phyloP scores from a whole-genome alignment of 2,888 invertebrate genomes.

The Drosophila macrothrix region DNA sequence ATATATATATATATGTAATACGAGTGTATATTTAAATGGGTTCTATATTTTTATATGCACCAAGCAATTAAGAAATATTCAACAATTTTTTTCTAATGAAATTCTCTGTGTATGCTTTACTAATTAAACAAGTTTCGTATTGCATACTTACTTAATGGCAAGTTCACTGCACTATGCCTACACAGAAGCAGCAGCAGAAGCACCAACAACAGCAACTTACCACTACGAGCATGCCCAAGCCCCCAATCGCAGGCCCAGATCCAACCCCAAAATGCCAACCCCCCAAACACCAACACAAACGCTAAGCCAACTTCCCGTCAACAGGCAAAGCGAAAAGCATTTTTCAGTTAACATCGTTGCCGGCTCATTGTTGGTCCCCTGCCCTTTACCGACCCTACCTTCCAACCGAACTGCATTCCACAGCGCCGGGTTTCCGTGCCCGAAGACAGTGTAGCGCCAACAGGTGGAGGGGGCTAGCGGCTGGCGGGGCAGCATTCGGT shows the following conservation, averaged over 20 bases:
- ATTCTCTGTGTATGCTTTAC: constrained; percentile 39
- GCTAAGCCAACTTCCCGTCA: constrained; percentile 46
- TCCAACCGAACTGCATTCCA: constrained; percentile 2
- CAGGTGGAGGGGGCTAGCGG: constrained; percentile 46
- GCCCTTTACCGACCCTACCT: neutral
- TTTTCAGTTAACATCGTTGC: constrained; percentile 75
- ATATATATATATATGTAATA: neutral
- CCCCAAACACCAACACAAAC: constrained; percentile 47
- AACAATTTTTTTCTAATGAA: constrained; percentile 35
- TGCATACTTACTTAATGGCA: constrained; percentile 65
- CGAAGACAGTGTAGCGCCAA: constrained; percentile 28
- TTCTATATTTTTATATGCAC: constrained; percentile 31
- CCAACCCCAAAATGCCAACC: constrained; percentile 18
- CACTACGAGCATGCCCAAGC: constrained; percentile 20
- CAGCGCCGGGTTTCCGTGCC: constrained; percentile 6
- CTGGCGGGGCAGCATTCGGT: constrained; percentile 15
- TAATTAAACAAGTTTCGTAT: constrained; percentile 61
- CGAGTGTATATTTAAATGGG: constrained; percentile 17
- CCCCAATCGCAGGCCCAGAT: neutral
- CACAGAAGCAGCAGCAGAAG: neutral
- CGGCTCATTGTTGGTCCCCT: constrained; percentile 64
- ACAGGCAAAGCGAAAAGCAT: constrained; percentile 65
- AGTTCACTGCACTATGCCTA: constrained; percentile 66
- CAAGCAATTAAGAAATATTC: constrained; percentile 38
- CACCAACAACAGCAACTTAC: constrained; percentile 30